Evolutionary conservation across 2,113 vertebrate species (phyloP), one percentile per base, ranked within the genome.

Genomic region (Phalacrocorax carbo): DNA sequence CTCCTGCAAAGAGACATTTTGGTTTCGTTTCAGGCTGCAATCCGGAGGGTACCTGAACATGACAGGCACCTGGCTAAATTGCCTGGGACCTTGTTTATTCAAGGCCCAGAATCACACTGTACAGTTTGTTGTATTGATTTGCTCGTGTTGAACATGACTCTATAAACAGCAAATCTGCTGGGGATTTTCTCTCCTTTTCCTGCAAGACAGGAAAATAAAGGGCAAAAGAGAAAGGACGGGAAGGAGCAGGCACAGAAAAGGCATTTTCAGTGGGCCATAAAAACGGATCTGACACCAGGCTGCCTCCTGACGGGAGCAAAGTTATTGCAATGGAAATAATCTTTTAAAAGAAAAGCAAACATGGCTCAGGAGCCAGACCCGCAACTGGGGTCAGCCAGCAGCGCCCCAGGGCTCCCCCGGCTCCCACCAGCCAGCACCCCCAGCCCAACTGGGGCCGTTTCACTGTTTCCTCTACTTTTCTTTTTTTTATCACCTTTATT

Each of bases 111-210:
- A 65, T 78, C 82, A 15, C 55, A 26, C 12, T 13, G 40, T 57
- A 22, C 65, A 40, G 34, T 84, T 92, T 82, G 82, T 82, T 48
- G 65, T 87, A 93, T 93, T 71, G 94, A 96, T 96, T 85, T 34
- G 65, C 89, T 71, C 23, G 1, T 76, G 93, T 75, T 29, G 70
- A 92, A 82, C 94, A 82, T 4, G 9, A 90, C 85, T 94, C 88
- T 46, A 87, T 87, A 88, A 91, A 69, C 70, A 68, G 51, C 93
- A 90, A 70, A 85, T 82, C 93, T 82, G 92, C 88, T 54, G 82
- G 82, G 91, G 86, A 55, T 94, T 90, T 54, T 55, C 88, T 65
- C 79, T 87, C 60, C 70, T 57, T 75, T 85, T 36, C 79, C 66
- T 85, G 65, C 70, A 73, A 52, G 61, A 30, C 14, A 55, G 48